Base-by-base conservation (phyloP, 1,140 invertebrate genomes). In the Rhagoletis pomonella region DNA sequence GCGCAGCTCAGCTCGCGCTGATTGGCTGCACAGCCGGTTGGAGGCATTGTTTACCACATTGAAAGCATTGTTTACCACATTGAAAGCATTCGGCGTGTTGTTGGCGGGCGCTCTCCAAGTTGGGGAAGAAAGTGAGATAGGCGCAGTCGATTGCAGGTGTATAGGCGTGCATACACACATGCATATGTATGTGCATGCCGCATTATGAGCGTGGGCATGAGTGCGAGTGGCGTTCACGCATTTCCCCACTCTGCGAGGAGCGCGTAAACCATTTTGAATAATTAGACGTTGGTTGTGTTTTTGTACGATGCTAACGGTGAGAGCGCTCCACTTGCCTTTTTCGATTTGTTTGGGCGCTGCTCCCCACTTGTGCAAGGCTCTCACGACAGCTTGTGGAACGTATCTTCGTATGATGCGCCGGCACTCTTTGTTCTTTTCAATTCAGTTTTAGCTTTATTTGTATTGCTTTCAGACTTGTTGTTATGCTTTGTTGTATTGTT, bases 1-100 rank as follows among this genome's bases (percentile, higher is more conserved):
- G 60, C 55, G 88, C 60, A 58, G 44, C 86, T 87, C 69, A n/a
- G 77, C 77, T 55, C 29, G 86, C 87, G 88, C 88, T 87, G 85
- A 59, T 69, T 67, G 50, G 44, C 47, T 87, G 88, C 69, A 69
- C 44, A 77, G 86, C 69, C 88, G 86, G 87, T 77, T 77, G 62
- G 50, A 86, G 87, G 73, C 64, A 64, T 65, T 59, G 62, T 62
- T 85, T 55, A 86, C 47, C 86, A 44, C 73, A 81, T 55, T 19
- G 47, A 81, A 81, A 67, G 69, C 69, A 47, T 47, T 44, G 39
- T 62, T 85, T 55, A 86, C 47, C 86, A 44, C 73, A 81, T 55
- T 19, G 47, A 81, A 55, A 67, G 69, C 69, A 47, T 47, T 44
- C 0, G 29, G 29, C 29, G 29, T 29, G 19, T 12, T 10, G 29